A percentile compares a stretch with the other conserved stretches of the same genome.
phyloP scores from a whole-genome alignment of 2,113 vertebrate species.

The Lycocorax pyrrhopterus region DNA sequence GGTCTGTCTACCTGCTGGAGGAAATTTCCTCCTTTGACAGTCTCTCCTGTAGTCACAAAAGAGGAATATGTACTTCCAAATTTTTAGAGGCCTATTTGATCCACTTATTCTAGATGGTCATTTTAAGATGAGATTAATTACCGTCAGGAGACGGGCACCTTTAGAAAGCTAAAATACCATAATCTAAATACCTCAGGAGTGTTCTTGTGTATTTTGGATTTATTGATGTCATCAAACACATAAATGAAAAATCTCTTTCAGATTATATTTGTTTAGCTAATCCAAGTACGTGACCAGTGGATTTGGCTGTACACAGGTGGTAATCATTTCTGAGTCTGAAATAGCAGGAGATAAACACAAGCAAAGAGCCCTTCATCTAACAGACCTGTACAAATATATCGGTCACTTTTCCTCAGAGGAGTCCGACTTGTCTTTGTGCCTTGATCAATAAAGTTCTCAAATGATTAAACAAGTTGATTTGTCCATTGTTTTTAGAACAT shows the following conservation, averaged over 20 bases:
- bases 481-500: neutral
- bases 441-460: neutral
- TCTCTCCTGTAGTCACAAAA: neutral
- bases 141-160: neutral
- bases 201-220: neutral
- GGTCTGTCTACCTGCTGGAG: neutral
- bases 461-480: neutral
- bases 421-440: neutral
- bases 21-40: neutral
- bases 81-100: neutral
- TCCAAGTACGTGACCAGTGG: neutral
- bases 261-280: constrained; percentile 5
- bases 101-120: neutral
- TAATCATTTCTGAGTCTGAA: neutral
- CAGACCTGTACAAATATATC: neutral
- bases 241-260: neutral
- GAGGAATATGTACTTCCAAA: neutral
- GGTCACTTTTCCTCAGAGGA: neutral
- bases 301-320: neutral
- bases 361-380: neutral
- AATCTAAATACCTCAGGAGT: neutral
- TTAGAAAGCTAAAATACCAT: neutral
- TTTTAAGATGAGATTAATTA: neutral
- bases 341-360: neutral
- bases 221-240: neutral